These are phyloP conservation scores for Alosa sapidissima DNA, from an alignment of 2,797 vertebrate species.

Conservation along the genomic window DNA sequence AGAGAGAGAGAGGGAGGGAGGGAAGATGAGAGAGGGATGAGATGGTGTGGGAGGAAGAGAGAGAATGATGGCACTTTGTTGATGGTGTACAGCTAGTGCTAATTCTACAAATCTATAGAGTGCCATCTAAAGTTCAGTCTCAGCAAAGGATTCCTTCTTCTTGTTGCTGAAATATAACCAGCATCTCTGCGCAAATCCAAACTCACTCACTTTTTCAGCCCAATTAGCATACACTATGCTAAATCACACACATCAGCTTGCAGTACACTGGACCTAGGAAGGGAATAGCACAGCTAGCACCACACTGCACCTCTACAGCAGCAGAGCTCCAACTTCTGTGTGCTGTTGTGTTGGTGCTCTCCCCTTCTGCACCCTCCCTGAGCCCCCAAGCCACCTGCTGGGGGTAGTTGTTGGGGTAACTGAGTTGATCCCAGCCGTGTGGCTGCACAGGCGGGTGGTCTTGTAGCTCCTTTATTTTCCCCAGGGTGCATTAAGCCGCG, in stretches of 20 bases:
- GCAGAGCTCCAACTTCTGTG: neutral
- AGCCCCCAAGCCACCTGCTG: neutral
- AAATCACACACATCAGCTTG: neutral
- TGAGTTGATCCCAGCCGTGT: neutral
- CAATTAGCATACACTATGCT: neutral
- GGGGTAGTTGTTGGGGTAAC: conserved; percentile 12
- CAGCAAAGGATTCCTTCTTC: neutral
- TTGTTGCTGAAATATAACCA: neutral
- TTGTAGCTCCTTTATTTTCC: conserved; percentile 6
- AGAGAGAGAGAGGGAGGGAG: conserved; percentile 31
- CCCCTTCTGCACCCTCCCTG: neutral
- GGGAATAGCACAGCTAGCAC: neutral
- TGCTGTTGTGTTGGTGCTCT: neutral
- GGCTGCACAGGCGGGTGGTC: neutral
- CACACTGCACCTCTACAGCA: neutral
- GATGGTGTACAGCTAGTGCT: neutral
- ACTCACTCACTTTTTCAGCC: neutral
- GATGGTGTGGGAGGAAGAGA: conserved; percentile 12
- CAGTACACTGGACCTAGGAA: neutral
- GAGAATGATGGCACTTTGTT: neutral
- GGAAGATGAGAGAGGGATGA: neutral
- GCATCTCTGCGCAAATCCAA: too few species aligned
- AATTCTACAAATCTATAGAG: neutral
- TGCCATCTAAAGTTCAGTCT: neutral
- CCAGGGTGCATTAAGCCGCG: neutral